phyloP scores from a whole-genome alignment of 2,888 invertebrate genomes.

The Lobophora halterata region DNA sequence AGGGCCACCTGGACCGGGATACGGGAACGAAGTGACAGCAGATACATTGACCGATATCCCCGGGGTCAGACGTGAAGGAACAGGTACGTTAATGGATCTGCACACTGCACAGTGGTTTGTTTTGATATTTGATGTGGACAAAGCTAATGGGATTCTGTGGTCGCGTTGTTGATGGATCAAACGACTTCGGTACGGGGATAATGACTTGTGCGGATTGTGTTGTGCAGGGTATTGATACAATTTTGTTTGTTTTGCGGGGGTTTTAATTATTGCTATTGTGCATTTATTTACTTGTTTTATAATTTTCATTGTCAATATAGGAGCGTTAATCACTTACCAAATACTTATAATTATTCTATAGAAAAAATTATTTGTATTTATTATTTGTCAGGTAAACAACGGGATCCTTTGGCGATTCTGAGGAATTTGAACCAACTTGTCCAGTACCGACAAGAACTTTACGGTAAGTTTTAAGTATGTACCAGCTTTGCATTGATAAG shows the following conservation, averaged over 20 bases:
- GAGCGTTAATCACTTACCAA: too few relatives aligned
- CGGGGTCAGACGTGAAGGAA: conserved; percentile 55
- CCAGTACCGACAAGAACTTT: conserved; percentile 63
- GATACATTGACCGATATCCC: conserved; percentile 71
- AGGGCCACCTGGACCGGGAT: conserved; percentile 75
- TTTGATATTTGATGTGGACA: conserved; percentile 26
- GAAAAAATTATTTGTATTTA: not conserved
- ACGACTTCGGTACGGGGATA: conserved; percentile 12
- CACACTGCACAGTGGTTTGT: conserved; percentile 24
- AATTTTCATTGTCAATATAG: too few relatives aligned
- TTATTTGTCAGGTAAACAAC: conserved; percentile 58
- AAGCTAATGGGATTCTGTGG: conserved; percentile 28
- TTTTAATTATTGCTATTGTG: not conserved
- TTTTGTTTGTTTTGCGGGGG: not conserved
- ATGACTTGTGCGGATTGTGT: conserved; percentile 8
- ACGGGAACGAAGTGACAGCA: conserved; percentile 51
- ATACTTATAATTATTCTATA: too few relatives aligned
- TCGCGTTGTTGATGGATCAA: conserved; percentile 18
- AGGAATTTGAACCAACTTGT: conserved; percentile 66
- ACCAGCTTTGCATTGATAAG: conserved; percentile 15
- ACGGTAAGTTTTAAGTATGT: conserved; percentile 56
- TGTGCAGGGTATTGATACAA: conserved; percentile 3
- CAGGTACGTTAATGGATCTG: conserved; percentile 50
- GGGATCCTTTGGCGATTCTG: conserved; percentile 66
- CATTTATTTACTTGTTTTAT: too few relatives aligned